Evolutionary conservation across 2,113 vertebrate genomes (phyloP).

Genomic region (Scartelaos histophorus): DNA sequence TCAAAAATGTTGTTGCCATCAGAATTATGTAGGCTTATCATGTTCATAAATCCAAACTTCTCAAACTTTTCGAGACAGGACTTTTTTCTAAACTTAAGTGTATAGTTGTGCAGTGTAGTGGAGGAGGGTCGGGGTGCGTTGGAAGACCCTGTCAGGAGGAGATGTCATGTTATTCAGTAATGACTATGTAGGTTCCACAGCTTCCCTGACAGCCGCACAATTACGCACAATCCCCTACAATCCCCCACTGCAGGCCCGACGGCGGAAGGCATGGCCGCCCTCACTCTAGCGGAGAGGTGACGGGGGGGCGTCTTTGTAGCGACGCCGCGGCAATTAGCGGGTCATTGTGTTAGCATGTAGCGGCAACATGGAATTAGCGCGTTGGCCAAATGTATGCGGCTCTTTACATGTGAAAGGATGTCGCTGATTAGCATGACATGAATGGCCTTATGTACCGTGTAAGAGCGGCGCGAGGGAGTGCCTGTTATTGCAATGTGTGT

Average conservation of each 20-base stretch:
- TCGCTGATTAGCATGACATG: conserved; percentile 32
- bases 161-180: conserved; percentile 76
- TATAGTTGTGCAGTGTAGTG: conserved; percentile 1
- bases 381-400: conserved; percentile 51
- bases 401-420: conserved; percentile 26
- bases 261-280: conserved; percentile 58
- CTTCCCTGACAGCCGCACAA: conserved; percentile 76
- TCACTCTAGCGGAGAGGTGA: conserved; percentile 64
- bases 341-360: conserved; percentile 73
- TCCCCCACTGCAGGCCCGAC: conserved; percentile 64
- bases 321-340: conserved; percentile 68
- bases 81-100: not conserved
- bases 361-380: conserved; percentile 53
- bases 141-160: conserved; percentile 65
- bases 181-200: conserved; percentile 76
- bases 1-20: too few species aligned
- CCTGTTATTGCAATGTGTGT: not conserved
- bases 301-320: conserved; percentile 61
- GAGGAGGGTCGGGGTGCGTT: conserved; percentile 5
- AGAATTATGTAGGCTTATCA: too few species aligned
- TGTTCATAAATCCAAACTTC: too few species aligned
- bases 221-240: conserved; percentile 72
- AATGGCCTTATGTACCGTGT: too few species aligned
- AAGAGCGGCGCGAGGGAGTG: not conserved
- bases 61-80: too few species aligned